A percentile compares a stretch with the other conserved stretches of the same genome.
phyloP scores from a whole-genome alignment of 2,797 vertebrate genomes.

The Sebastes oblongus region DNA sequence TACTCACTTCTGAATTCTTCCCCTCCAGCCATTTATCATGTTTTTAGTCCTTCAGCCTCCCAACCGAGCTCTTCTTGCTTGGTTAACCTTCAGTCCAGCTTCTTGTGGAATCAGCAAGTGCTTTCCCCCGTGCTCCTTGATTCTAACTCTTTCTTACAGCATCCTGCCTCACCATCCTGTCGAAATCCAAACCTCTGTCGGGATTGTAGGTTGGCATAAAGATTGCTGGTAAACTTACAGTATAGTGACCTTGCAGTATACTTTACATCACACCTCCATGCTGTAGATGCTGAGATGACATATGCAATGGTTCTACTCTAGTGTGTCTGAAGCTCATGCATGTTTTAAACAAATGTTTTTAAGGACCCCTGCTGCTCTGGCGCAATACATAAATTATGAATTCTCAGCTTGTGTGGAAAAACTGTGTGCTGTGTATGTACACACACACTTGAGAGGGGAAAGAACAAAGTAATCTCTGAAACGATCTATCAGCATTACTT shows the following conservation, averaged over 20 bases:
- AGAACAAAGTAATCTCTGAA: conserved; percentile 22
- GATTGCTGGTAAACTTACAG: background rate
- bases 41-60: conserved; percentile 22
- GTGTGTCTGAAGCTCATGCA: conserved; percentile 37
- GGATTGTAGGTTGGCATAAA: background rate
- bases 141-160: background rate
- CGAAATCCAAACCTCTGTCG: background rate
- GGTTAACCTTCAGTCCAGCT: conserved; percentile 47
- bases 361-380: conserved; percentile 18
- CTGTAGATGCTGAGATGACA: background rate
- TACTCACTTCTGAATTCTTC: conserved; percentile 4
- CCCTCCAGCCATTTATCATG: conserved; percentile 33
- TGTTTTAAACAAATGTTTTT: conserved; percentile 52
- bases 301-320: background rate
- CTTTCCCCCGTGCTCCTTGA: background rate
- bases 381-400: conserved; percentile 52
- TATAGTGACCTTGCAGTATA: background rate
- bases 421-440: background rate
- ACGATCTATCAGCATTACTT: conserved; percentile 17
- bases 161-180: background rate
- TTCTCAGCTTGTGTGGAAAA: background rate
- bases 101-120: conserved; percentile 47
- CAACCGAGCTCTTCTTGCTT: conserved; percentile 36
- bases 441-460: background rate
- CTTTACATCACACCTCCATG: background rate